Percentiles rank a stretch among this genome's conserved stretches.
These are phyloP conservation scores for Heliconius himera DNA, from an alignment of 1,140 invertebrate genomes.

Conservation along the genomic window DNA sequence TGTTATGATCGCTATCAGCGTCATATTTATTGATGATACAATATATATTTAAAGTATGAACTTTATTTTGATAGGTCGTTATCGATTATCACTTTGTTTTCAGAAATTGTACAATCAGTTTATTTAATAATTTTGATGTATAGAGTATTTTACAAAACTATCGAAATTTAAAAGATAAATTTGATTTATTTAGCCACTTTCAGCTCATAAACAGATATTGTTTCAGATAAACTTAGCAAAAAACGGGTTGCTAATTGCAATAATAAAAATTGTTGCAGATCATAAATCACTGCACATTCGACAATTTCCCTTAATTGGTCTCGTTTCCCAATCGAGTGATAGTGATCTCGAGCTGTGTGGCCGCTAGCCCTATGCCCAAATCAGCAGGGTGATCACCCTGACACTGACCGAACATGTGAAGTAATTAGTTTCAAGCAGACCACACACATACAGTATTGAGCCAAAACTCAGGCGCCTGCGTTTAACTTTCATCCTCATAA, in stretches of 20 bases:
- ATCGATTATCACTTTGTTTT: not conserved
- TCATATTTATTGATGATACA: not conserved
- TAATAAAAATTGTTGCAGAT: constrained; percentile 53
- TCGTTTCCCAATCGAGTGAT: constrained; percentile 63
- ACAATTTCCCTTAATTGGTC: constrained; percentile 70
- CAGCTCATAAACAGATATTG: constrained; percentile 26
- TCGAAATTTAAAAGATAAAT: not conserved
- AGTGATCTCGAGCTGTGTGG: constrained; percentile 61
- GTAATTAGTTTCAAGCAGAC: constrained; percentile 64
- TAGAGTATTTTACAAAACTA: constrained; percentile 30
- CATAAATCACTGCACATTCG: constrained; percentile 65
- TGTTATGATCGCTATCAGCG: constrained; percentile 22
- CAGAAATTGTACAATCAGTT: not conserved
- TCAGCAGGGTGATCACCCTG: constrained; percentile 62
- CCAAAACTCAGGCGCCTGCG: constrained; percentile 36
- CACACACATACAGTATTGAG: constrained; percentile 49
- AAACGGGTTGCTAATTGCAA: constrained; percentile 54
- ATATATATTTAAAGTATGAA: not conserved
- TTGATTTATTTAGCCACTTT: not conserved
- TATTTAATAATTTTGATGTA: not conserved
- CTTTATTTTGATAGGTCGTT: not conserved
- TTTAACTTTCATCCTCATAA: constrained; percentile 57
- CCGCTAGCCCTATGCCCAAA: constrained; percentile 50
- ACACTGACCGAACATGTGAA: constrained; percentile 60
- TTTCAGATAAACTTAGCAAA: constrained; percentile 43